phyloP scores from a whole-genome alignment of 2,113 vertebrate genomes.

The Silurus asotus region DNA sequence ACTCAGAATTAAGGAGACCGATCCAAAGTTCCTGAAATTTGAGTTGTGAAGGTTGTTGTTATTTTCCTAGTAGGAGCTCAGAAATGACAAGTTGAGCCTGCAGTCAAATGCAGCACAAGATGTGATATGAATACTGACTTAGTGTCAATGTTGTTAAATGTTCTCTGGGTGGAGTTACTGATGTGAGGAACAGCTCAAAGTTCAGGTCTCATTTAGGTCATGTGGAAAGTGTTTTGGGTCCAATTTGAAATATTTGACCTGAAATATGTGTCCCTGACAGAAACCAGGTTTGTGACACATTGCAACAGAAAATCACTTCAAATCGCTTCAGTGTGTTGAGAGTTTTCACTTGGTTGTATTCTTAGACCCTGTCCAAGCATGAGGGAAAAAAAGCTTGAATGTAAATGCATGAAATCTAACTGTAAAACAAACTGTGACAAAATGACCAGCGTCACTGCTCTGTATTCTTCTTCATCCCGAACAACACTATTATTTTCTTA shows the following conservation, averaged over 20 bases:
- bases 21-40: neutral
- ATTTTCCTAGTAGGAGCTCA: neutral
- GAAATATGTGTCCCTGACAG: neutral
- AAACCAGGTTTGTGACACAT: neutral
- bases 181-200: neutral
- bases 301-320: neutral
- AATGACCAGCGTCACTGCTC: neutral
- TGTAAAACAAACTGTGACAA: neutral
- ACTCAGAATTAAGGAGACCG: neutral
- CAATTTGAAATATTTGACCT: neutral
- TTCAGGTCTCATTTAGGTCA: neutral
- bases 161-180: neutral
- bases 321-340: neutral
- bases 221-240: neutral
- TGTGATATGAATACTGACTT: neutral
- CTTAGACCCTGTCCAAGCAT: neutral
- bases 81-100: neutral
- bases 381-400: neutral
- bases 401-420: neutral
- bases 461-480: neutral
- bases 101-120: neutral
- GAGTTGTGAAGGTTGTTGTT: neutral
- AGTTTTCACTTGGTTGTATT: neutral
- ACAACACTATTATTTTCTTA: slow-evolving; percentile 7
- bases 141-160: neutral